Evolutionary conservation across 1,140 invertebrate genomes (phyloP), one percentile per base, ranked within the genome.

Genomic region (Drosophila ananassae): DNA sequence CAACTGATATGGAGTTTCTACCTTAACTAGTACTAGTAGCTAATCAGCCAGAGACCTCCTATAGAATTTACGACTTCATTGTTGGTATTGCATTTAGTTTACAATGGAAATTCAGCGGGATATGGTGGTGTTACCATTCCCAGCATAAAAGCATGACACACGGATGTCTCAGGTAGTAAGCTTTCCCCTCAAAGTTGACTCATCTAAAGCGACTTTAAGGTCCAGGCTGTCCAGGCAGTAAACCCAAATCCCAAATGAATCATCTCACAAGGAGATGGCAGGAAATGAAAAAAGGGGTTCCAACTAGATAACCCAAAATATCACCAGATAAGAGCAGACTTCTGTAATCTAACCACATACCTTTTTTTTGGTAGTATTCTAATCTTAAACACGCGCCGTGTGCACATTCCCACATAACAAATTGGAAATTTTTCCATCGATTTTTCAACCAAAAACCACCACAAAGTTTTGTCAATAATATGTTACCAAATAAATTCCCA

Each of bases 401-500:
- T 22, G 64, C 66, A 69, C 52, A 57, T 69, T 56, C 64, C 44
- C 64, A 57, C 39, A 32, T 48, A 46, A 21, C 32, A 46, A 39
- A 69, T 56, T 39, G 30, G 53, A 41, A 46, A 28, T 56, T 61
- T 32, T 57, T 69, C 25, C 17, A 69, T 57, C 32, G 67, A 57
- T 69, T 69, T 69, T 44, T 69, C 44, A 56, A 47, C 41, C 17
- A 17, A 24, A 28, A 48, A 30, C n/a, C n/a, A 10, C 17, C 13
- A 2, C 10, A 37, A 30, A 69, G 32, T 69, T 69, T n/a, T 21
- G 34, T 28, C 48, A 71, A 76, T 77, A 44, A 75, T 34, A 54
- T 48, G 57, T 37, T 75, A 22, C 28, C 54, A 28, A 63, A 83
- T 80, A 77, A 80, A 85, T 84, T 84, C 77, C 59, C 85, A 84